Evolutionary conservation across 2,888 invertebrate species (phyloP).

Genomic region (Torymus auratus): DNA sequence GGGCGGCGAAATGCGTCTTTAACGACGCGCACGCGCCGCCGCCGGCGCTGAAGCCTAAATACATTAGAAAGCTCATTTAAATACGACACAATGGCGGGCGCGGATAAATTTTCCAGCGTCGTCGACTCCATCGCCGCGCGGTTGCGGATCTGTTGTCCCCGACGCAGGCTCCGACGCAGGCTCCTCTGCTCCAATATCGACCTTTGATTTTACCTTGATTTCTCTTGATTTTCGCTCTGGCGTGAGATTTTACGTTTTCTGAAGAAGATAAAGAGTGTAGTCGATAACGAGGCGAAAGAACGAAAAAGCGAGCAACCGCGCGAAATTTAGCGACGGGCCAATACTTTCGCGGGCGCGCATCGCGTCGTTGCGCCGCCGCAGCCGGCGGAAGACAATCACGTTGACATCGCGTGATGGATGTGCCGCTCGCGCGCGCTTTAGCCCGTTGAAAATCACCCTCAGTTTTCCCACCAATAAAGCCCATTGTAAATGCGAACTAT

Average conservation of each 20-base stretch:
- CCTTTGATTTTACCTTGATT: no score
- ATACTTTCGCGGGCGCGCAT: conserved; percentile 36
- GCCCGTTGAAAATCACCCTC: conserved; percentile 66
- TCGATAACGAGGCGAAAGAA: not conserved
- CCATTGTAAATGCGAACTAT: conserved; percentile 77
- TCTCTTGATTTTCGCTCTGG: no score
- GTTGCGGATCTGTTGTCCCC: conserved; percentile 30
- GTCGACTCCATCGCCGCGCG: not conserved
- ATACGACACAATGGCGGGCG: conserved; percentile 68
- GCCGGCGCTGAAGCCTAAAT: conserved; percentile 63
- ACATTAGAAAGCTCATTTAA: conserved; percentile 73
- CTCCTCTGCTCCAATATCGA: not conserved
- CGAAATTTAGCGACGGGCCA: conserved; percentile 6
- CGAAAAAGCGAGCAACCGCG: not conserved
- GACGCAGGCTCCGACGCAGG: not conserved
- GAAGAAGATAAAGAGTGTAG: no score
- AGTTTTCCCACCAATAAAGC: conserved; percentile 75
- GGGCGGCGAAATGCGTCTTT: conserved; percentile 66
- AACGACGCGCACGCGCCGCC: conserved; percentile 62
- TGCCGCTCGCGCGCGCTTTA: conserved; percentile 63
- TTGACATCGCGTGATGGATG: conserved; percentile 76
- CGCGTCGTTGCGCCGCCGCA: conserved; percentile 52
- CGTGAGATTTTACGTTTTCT: no score
- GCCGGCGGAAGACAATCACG: conserved; percentile 75
- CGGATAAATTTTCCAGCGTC: conserved; percentile 61